phyloP scores from a whole-genome alignment of 2,113 vertebrate genomes.

The Zosterops lateralis region DNA sequence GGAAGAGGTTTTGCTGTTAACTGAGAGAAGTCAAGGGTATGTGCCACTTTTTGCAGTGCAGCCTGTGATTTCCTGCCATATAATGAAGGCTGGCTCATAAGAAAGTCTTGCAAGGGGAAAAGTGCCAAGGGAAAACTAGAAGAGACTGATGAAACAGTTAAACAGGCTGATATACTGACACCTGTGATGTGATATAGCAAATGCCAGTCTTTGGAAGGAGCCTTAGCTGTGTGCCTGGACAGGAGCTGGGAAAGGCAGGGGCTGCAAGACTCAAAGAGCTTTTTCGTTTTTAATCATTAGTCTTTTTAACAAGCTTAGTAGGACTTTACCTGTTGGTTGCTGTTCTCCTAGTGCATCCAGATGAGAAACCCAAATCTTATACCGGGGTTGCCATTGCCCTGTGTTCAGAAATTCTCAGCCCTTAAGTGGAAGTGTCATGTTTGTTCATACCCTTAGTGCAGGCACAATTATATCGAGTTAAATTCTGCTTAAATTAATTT shows the following conservation, averaged over 20 bases:
- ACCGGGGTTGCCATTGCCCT: rapidly evolving
- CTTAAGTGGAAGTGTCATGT: neutral
- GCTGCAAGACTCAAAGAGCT: neutral
- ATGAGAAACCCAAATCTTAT: neutral
- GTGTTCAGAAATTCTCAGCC: neutral
- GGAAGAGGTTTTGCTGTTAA: neutral
- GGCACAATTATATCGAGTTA: neutral
- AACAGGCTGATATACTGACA: neutral
- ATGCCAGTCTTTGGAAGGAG: neutral
- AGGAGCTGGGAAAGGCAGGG: neutral
- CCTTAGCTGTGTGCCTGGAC: neutral
- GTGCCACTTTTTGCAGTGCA: neutral
- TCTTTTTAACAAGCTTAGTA: neutral
- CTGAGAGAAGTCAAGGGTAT: neutral
- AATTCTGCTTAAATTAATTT: constrained; percentile 1
- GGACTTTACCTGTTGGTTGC: neutral
- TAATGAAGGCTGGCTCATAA: neutral
- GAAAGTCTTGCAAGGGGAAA: neutral
- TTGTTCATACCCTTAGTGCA: neutral
- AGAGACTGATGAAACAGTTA: neutral
- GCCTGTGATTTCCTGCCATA: neutral
- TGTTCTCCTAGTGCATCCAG: neutral
- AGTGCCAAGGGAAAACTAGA: neutral
- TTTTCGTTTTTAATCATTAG: neutral
- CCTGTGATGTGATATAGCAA: neutral